These are phyloP conservation scores for Melolontha melolontha DNA, from an alignment of 2,888 invertebrate genomes.

Conservation along the genomic window DNA sequence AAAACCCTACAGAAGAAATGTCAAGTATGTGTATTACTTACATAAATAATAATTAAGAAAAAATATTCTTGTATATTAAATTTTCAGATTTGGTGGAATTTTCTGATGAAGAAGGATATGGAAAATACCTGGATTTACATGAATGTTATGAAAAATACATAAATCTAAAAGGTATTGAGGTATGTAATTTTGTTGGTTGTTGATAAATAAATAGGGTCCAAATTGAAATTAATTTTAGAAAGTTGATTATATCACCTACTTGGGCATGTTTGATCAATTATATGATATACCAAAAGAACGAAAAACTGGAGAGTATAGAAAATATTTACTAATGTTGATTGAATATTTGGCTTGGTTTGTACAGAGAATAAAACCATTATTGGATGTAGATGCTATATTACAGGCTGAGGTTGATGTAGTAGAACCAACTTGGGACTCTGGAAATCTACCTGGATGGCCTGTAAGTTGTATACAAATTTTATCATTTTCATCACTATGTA, in stretches of 20 bases:
- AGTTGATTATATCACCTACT: slow-evolving; percentile 95
- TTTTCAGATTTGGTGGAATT: slow-evolving; percentile 88
- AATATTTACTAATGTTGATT: slow-evolving; percentile 85
- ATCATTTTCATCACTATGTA: too few species aligned
- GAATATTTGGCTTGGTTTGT: slow-evolving; percentile 90
- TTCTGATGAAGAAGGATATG: slow-evolving; percentile 99
- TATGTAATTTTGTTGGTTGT: slow-evolving; percentile 57
- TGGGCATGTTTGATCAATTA: slow-evolving; percentile 93
- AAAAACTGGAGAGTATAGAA: slow-evolving; percentile 87
- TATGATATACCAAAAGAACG: slow-evolving; percentile 94
- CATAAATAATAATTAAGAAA: neutral
- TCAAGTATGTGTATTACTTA: slow-evolving; percentile 70
- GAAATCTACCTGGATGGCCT: slow-evolving; percentile 95
- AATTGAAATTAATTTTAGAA: slow-evolving; percentile 67
- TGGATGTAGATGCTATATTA: slow-evolving; percentile 84
- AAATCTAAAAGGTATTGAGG: slow-evolving; percentile 96
- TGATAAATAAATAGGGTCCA: neutral
- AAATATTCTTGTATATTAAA: slow-evolving; percentile 5
- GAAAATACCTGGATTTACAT: slow-evolving; percentile 97
- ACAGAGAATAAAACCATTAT: slow-evolving; percentile 85
- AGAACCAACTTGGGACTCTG: slow-evolving; percentile 87
- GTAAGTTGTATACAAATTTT: slow-evolving; percentile 63
- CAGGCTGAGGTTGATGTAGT: slow-evolving; percentile 84
- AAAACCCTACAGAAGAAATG: slow-evolving; percentile 89
- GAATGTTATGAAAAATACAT: slow-evolving; percentile 96